A percentile compares a stretch with the other conserved stretches of the same genome.
These are phyloP conservation scores for Palythoa caribaeorum DNA, from an alignment of 92 coral and sea anemone species.

Conservation along the genomic window DNA sequence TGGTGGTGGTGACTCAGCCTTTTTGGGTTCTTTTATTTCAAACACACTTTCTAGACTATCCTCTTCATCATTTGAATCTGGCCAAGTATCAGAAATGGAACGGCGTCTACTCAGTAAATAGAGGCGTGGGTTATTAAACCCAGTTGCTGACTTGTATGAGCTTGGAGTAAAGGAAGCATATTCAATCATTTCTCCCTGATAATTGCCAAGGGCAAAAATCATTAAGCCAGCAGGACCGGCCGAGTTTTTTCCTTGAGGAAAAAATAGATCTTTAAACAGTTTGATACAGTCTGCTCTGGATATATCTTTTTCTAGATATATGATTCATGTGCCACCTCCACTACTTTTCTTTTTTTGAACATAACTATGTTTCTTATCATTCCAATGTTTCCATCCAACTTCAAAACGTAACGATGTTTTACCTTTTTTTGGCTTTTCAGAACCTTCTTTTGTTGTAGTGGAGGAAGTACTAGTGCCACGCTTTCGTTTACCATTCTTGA, in stretches of 20 bases:
- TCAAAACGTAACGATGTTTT: constrained; percentile 15
- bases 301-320: not conserved
- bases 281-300: constrained; percentile 19
- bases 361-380: not conserved
- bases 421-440: not conserved
- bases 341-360: constrained; percentile 18
- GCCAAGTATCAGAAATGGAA: constrained; percentile 3
- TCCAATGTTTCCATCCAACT: not conserved
- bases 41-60: constrained; percentile 1
- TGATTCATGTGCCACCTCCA: constrained; percentile 13
- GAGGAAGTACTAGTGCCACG: not conserved
- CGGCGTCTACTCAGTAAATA: constrained; percentile 1
- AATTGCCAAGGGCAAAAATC: constrained; percentile 33
- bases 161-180: constrained; percentile 23
- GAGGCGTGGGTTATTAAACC: constrained; percentile 31
- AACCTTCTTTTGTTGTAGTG: not conserved
- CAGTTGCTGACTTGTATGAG: constrained; percentile 37
- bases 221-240: constrained; percentile 35
- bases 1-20: not conserved
- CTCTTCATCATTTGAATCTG: constrained; percentile 18
- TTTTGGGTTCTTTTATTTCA: constrained; percentile 12
- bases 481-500: not conserved
- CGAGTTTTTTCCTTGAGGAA: constrained; percentile 42
- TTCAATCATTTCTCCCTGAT: constrained; percentile 39
- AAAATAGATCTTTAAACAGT: constrained; percentile 37